Conservation (phyloP, 1,140 invertebrate species). For the Hetaerina americana region DNA sequence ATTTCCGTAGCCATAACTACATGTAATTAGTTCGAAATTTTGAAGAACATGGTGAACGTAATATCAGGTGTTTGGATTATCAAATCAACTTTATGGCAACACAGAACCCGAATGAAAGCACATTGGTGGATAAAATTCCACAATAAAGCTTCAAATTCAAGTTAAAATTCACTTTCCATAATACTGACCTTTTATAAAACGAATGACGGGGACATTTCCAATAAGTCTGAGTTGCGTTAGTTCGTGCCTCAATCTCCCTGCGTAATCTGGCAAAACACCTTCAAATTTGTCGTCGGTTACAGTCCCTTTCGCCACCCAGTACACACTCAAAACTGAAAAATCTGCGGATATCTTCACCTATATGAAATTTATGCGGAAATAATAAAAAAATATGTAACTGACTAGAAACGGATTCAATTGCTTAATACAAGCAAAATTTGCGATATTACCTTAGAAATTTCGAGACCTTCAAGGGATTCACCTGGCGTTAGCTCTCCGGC, state of each 20-base stretch:
- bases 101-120: no score
- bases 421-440: no score
- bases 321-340: neutral
- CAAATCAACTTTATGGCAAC: no score
- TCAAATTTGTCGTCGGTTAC: neutral
- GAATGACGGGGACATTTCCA: neutral
- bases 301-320: neutral
- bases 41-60: no score
- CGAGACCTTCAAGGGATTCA: neutral
- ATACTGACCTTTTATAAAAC: neutral
- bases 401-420: no score
- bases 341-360: neutral
- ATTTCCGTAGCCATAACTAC: no score
- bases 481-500: neutral
- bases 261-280: neutral
- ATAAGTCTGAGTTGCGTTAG: neutral
- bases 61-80: no score
- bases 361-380: no score
- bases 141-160: neutral
- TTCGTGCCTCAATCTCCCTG: neutral
- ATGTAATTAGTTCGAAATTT: no score
- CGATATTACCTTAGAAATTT: neutral
- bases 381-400: no score
- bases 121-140: no score
- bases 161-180: neutral